Evolutionary conservation across 2,888 invertebrate species (phyloP), one percentile per base, ranked within the genome.

Genomic region (Drosophila cracens): DNA sequence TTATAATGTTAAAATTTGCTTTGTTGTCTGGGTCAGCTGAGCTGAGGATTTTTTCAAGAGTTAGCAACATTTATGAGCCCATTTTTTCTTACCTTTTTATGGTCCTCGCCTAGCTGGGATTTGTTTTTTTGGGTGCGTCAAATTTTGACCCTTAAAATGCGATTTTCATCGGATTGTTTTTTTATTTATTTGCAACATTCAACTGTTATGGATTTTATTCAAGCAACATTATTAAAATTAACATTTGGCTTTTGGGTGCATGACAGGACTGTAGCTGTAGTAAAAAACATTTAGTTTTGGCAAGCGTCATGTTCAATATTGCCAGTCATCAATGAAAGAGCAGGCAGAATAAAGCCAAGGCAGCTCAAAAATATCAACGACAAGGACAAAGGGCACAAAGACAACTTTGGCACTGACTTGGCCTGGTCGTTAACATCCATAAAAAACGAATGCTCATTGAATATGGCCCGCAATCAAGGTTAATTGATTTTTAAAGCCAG

Each of bases 401-500:
- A 74, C 68, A 70, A 64, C 36, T 46, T 40, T 65, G 67, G 40
- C 64, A 38, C 11, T 48, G 65, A 16, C 49, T 36, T 60, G 62
- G 18, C 18, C 56, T 49, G 58, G 13, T 27, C 64, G 57, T 29
- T 63, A 63, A 40, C 46, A 60, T 27, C 33, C 56, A 74, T 63
- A 49, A 59, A 57, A 53, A 56, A 67, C 29, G 49, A 56, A 38
- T n/a, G 56, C 38, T 63, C 40, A 76, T 74, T 48, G 56, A 79
- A 69, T 61, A 58, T 74, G 74, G 68, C 81, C 82, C 80, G 83
- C 90, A 91, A 91, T 91, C 91, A 91, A 91, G 90, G 91, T 87
- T 91, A 91, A 91, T 91, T 91, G 89, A 91, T 90, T 91, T 91
- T 90, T 89, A 83, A 90, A 85, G 82, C 87, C 74, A 53, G 46